Conservation (phyloP, 2,113 vertebrate genomes). For the Elephantulus edwardii region DNA sequence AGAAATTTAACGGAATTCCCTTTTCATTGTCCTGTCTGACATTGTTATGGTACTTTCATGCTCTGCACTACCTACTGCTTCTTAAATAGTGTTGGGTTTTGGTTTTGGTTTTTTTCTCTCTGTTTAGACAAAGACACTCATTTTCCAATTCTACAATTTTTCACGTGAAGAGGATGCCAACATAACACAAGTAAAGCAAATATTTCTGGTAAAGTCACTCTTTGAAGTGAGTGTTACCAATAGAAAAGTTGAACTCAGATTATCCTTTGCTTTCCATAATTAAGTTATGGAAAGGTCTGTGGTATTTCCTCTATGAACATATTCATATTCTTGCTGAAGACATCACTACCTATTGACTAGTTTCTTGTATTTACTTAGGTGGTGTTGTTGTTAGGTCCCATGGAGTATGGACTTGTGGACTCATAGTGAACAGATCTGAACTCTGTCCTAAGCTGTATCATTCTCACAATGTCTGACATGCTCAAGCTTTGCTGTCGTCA, state of each 20-base stretch:
- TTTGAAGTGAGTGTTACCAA: not conserved
- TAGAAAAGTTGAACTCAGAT: not conserved
- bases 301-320: not conserved
- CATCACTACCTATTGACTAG: not conserved
- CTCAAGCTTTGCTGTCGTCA: too few relatives aligned
- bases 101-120: too few relatives aligned
- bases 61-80: not conserved
- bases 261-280: not conserved
- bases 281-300: not conserved
- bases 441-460: too few relatives aligned
- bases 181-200: not conserved
- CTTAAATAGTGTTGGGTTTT: not conserved
- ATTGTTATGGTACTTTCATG: not conserved
- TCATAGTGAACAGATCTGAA: too few relatives aligned
- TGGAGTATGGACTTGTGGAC: too few relatives aligned
- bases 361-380: not conserved
- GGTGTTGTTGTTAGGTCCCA: too few relatives aligned
- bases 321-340: not conserved
- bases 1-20: not conserved
- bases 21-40: not conserved
- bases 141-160: not conserved
- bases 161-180: not conserved
- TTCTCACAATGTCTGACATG: too few relatives aligned
- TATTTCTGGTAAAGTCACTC: not conserved
- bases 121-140: not conserved